A percentile compares a stretch with the other conserved stretches of the same genome.
Conservation (phyloP, 1,140 invertebrate genomes). For the Trichoplusia ni region DNA sequence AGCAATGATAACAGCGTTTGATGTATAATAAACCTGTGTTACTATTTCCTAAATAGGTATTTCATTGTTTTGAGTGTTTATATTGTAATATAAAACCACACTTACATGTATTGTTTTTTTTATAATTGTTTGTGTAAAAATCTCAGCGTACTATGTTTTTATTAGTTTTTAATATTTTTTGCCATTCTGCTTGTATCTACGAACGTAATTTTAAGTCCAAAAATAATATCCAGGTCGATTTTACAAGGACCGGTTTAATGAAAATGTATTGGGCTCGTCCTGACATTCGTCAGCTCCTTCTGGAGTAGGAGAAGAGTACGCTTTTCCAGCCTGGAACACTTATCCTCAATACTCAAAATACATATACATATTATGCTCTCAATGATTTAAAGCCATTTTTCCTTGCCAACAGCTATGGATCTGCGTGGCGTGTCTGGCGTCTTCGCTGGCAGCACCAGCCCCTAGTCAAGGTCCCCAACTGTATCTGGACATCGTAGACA, state of each 20-base stretch:
- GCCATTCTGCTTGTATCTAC: too few species aligned
- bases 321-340: too few species aligned
- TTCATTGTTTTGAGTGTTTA: not conserved
- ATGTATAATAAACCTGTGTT: not conserved
- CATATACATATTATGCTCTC: too few species aligned
- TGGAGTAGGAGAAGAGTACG: too few species aligned
- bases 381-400: conserved; percentile 1
- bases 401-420: conserved; percentile 60
- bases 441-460: conserved; percentile 57
- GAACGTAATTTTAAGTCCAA: too few species aligned
- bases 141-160: too few species aligned
- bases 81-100: not conserved
- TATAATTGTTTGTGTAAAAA: not conserved
- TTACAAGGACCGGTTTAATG: too few species aligned
- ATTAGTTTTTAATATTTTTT: too few species aligned
- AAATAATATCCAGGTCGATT: too few species aligned
- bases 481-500: conserved; percentile 71
- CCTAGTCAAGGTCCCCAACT: conserved; percentile 42
- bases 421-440: conserved; percentile 61
- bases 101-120: not conserved
- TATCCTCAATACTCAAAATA: too few species aligned
- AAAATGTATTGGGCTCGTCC: too few species aligned
- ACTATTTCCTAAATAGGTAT: conserved; percentile 1
- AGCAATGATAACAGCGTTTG: conserved; percentile 2
- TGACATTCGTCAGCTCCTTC: too few species aligned